A percentile compares a stretch with the other conserved stretches of the same genome.
phyloP scores from a whole-genome alignment of 1,140 invertebrate species.

The Chrysoperla carnea region DNA sequence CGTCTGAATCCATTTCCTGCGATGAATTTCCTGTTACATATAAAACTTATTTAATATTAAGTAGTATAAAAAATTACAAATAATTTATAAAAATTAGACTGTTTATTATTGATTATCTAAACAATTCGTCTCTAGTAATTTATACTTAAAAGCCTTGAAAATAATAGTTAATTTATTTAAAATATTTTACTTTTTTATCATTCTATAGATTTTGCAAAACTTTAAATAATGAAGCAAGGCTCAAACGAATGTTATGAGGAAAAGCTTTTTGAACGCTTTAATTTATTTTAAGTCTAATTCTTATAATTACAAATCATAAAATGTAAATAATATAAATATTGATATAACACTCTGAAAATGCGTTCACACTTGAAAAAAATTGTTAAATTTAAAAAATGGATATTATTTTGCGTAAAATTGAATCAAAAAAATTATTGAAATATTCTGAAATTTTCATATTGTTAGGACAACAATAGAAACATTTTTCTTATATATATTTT shows the following conservation, averaged over 20 bases:
- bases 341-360: background rate
- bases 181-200: background rate
- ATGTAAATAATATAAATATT: background rate
- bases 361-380: background rate
- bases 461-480: background rate
- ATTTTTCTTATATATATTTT: background rate
- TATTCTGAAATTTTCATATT: background rate
- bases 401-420: background rate
- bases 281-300: too few species aligned
- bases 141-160: background rate
- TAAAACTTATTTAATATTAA: background rate
- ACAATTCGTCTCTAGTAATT: background rate
- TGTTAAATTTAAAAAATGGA: background rate
- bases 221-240: too few species aligned
- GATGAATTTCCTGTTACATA: background rate
- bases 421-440: too few species aligned
- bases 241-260: too few species aligned
- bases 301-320: too few species aligned
- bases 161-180: background rate
- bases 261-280: too few species aligned
- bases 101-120: background rate
- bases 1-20: conserved; percentile 18
- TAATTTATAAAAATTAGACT: background rate
- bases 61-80: background rate
- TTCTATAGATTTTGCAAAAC: background rate